Evolutionary conservation across 2,888 invertebrate genomes (phyloP).

Genomic region (Brenthis daphne): DNA sequence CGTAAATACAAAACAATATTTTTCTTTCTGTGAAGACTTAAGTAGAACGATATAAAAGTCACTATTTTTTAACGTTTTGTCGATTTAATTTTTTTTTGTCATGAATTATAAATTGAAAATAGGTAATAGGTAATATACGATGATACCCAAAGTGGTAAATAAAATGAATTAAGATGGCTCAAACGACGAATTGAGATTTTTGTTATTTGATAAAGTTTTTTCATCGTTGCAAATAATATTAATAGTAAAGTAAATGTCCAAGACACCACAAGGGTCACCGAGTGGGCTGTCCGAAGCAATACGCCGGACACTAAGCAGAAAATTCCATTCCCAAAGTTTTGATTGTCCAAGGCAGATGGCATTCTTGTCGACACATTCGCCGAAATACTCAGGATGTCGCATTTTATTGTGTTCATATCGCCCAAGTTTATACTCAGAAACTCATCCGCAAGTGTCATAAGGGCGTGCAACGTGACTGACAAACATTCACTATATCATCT

Average conservation of each 20-base stretch:
- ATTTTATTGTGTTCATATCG: conserved; percentile 76
- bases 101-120: no score
- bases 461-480: conserved; percentile 38
- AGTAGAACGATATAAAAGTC: no score
- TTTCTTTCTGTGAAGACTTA: no score
- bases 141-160: no score
- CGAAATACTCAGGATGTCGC: conserved; percentile 63
- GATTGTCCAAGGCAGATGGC: conserved; percentile 81
- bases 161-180: no score
- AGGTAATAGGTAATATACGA: no score
- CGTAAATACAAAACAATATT: no score
- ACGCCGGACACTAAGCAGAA: conserved; percentile 76
- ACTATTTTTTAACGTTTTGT: no score
- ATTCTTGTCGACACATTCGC: conserved; percentile 76
- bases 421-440: conserved; percentile 62
- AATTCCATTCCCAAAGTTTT: conserved; percentile 79
- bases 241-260: conserved; percentile 45
- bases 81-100: no score
- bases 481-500: conserved; percentile 32
- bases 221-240: conserved; percentile 14
- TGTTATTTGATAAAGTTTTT: conserved; percentile 4
- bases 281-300: conserved; percentile 61
- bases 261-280: conserved; percentile 47
- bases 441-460: conserved; percentile 66
- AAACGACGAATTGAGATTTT: no score